These are phyloP conservation scores for Psephotus haematonotus DNA, from an alignment of 2,113 vertebrate genomes.

Conservation along the genomic window DNA sequence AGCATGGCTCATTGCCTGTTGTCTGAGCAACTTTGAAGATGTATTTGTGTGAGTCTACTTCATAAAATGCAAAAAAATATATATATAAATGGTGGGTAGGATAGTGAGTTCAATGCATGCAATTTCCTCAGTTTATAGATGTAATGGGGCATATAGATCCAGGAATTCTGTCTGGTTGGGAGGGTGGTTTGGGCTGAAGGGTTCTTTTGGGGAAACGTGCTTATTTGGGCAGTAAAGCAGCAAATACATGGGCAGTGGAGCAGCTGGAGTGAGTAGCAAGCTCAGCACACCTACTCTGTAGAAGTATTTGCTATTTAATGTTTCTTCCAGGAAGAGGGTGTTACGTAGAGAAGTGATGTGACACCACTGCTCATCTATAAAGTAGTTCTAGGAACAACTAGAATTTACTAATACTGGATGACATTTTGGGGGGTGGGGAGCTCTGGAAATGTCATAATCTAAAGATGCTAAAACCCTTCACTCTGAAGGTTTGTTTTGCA, in stretches of 20 bases:
- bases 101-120: background rate
- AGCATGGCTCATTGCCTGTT: constrained; percentile 68
- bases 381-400: background rate
- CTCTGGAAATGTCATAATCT: background rate
- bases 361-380: background rate
- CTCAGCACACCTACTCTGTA: background rate
- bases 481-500: background rate
- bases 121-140: background rate
- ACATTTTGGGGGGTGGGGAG: background rate
- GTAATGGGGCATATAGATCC: background rate
- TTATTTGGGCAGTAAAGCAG: background rate
- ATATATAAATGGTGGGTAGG: accelerated
- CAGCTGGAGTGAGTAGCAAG: background rate
- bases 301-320: accelerated
- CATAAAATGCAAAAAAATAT: background rate
- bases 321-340: background rate
- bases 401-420: background rate
- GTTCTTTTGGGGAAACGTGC: background rate
- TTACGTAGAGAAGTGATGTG: background rate
- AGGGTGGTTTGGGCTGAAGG: background rate
- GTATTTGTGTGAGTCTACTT: constrained; percentile 72
- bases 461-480: background rate
- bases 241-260: accelerated
- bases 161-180: background rate
- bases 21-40: constrained; percentile 63